Conservation (phyloP, 2,797 vertebrate species). For the Gallinago stenura region DNA sequence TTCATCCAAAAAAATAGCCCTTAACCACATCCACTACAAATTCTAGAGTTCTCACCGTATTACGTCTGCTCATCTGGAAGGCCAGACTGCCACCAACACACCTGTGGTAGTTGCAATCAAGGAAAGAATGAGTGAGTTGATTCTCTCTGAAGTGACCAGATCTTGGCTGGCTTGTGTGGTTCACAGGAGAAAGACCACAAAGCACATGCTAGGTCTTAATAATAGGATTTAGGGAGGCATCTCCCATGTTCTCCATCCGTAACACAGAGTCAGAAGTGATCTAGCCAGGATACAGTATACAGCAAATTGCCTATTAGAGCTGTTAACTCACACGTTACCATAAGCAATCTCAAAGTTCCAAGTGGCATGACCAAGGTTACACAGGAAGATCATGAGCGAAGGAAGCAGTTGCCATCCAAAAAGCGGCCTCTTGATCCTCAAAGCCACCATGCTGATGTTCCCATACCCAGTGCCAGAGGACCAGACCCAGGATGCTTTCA, state of each 20-base stretch:
- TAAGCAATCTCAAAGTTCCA: neutral
- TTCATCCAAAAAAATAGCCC: neutral
- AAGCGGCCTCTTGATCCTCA: neutral
- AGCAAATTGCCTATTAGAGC: neutral
- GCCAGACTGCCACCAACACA: neutral
- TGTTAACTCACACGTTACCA: neutral
- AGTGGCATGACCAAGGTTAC: neutral
- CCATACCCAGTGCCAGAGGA: neutral
- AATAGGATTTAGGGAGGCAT: neutral
- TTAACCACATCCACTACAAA: neutral
- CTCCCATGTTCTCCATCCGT: accelerated
- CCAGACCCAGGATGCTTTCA: neutral
- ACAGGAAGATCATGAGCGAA: neutral
- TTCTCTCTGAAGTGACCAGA: neutral
- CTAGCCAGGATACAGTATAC: neutral
- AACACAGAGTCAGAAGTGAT: neutral
- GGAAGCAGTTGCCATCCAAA: neutral
- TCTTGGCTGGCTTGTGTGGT: neutral
- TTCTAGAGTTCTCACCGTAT: neutral
- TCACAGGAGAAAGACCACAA: neutral
- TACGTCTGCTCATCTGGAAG: neutral
- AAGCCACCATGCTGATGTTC: accelerated
- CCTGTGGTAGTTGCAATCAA: neutral
- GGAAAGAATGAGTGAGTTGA: neutral
- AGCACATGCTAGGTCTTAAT: accelerated